These are phyloP conservation scores for Xiphophorus hellerii DNA, from an alignment of 2,113 vertebrate genomes.

Conservation along the genomic window DNA sequence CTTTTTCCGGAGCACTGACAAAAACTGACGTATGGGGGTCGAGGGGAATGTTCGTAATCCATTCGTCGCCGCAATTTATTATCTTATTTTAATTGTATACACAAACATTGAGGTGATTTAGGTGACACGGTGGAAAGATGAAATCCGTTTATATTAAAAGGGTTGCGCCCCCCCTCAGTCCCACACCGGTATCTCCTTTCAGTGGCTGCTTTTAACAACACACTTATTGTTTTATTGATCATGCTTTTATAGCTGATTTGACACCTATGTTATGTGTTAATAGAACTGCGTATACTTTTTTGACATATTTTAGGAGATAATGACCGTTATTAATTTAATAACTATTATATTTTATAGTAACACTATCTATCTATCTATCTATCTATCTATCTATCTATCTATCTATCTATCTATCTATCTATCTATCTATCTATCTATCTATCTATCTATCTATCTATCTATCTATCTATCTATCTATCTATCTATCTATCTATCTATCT, in stretches of 20 bases:
- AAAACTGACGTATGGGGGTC: slow-evolving; percentile 96
- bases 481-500: too few relatives aligned
- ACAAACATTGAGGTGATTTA: slow-evolving; percentile 99
- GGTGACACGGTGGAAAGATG: slow-evolving; percentile 99
- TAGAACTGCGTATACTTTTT: slow-evolving; percentile 97
- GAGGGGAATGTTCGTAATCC: slow-evolving; percentile 91
- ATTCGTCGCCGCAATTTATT: slow-evolving; percentile 98
- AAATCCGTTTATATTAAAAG: slow-evolving; percentile 99
- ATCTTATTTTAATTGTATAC: slow-evolving; percentile 99
- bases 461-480: too few relatives aligned
- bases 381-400: too few relatives aligned
- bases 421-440: too few relatives aligned
- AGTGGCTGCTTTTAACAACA: slow-evolving; percentile 98
- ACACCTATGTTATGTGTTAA: slow-evolving; percentile 99
- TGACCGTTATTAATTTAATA: slow-evolving; percentile 98
- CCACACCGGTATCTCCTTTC: slow-evolving; percentile 90
- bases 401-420: too few relatives aligned
- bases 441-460: too few relatives aligned
- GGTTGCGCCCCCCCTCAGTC: slow-evolving; percentile 98
- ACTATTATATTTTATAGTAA: slow-evolving; percentile 89
- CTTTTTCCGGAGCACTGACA: slow-evolving; percentile 96
- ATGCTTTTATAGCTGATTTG: slow-evolving; percentile 97
- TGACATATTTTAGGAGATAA: slow-evolving; percentile 91
- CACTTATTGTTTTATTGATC: slow-evolving; percentile 99
- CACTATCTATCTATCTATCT: too few relatives aligned